phyloP scores from a whole-genome alignment of 2,113 vertebrate genomes.

The Astur gentilis region DNA sequence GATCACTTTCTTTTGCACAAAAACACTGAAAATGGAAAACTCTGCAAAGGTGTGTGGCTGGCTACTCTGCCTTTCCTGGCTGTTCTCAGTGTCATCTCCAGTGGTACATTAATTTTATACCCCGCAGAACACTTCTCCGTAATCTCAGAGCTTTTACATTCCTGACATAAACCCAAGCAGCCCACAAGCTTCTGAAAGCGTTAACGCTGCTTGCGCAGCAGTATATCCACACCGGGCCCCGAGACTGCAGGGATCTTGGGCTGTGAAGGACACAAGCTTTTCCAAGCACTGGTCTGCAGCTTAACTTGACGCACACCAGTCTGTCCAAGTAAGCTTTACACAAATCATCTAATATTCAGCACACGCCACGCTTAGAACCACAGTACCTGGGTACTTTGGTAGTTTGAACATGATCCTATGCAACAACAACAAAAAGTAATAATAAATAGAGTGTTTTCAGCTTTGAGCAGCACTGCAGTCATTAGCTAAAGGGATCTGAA shows the following conservation, averaged over 20 bases:
- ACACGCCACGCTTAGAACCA: neutral
- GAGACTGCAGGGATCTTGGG: neutral
- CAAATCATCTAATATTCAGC: neutral
- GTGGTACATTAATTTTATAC: neutral
- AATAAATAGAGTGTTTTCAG: neutral
- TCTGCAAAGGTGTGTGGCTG: neutral
- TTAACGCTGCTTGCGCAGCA: neutral
- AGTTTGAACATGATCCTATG: neutral
- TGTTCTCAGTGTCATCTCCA: neutral
- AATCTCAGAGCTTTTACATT: neutral
- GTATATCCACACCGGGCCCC: neutral
- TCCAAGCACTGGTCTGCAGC: neutral
- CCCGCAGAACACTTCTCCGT: neutral
- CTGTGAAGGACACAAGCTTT: neutral
- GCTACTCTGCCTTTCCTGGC: neutral
- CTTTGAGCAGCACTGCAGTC: neutral
- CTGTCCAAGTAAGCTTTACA: neutral
- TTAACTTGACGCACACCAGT: neutral
- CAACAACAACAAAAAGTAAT: neutral
- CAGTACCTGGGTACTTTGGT: neutral
- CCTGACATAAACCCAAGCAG: neutral
- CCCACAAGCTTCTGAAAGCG: neutral
- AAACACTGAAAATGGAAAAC: neutral
- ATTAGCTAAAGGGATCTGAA: neutral
- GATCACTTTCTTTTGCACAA: conserved; percentile 5